A percentile compares a stretch with the other conserved stretches of the same genome.
These are phyloP conservation scores for Heterotilapia buettikoferi DNA, from an alignment of 2,113 vertebrate genomes.

Conservation along the genomic window DNA sequence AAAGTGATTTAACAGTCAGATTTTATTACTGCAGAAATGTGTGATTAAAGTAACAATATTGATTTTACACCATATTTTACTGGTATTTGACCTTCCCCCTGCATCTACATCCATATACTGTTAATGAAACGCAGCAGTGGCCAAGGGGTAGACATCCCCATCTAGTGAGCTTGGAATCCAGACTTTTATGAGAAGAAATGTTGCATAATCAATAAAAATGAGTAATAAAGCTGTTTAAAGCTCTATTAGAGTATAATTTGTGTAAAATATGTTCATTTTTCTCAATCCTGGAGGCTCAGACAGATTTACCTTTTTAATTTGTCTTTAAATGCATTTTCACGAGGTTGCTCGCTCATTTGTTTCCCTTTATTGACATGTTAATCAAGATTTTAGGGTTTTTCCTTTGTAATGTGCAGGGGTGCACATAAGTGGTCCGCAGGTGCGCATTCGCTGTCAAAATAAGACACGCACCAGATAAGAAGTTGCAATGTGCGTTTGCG, in stretches of 20 bases:
- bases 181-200: neutral
- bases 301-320: neutral
- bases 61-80: neutral
- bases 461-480: neutral
- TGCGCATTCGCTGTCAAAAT: rapidly evolving
- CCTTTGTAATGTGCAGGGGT: rapidly evolving
- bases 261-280: neutral
- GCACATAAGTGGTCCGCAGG: neutral
- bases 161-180: constrained; percentile 6
- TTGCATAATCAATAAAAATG: neutral
- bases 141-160: constrained; percentile 13
- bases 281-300: neutral
- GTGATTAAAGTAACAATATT: neutral
- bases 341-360: neutral
- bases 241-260: neutral
- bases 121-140: neutral
- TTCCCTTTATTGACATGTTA: neutral
- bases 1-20: neutral
- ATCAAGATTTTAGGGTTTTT: neutral
- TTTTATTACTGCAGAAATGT: neutral
- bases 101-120: neutral
- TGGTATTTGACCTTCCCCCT: neutral
- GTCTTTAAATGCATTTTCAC: neutral
- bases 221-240: neutral
- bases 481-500: rapidly evolving